Evolutionary conservation across 2,888 invertebrate genomes (phyloP).

Genomic region (Polyommatus iphigenia): DNA sequence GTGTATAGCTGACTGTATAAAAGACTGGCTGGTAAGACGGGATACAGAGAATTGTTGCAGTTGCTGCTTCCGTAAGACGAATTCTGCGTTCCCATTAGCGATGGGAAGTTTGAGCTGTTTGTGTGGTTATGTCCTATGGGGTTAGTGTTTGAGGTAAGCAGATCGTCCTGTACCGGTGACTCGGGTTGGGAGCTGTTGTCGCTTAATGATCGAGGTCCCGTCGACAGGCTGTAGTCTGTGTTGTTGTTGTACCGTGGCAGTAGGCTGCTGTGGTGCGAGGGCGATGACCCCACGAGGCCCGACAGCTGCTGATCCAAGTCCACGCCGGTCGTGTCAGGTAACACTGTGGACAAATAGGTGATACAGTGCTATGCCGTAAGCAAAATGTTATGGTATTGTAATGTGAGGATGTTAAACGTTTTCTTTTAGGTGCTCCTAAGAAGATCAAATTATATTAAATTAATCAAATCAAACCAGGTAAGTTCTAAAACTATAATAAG

Average conservation of each 20-base stretch:
- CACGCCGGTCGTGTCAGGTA: slow-evolving; percentile 88
- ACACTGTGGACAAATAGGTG: slow-evolving; percentile 74
- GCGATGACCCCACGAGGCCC: slow-evolving; percentile 79
- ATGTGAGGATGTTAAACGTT: too few relatives aligned
- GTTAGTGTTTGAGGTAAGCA: slow-evolving; percentile 83
- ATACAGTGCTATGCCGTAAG: slow-evolving; percentile 15
- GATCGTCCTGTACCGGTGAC: slow-evolving; percentile 90
- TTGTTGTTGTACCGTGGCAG: slow-evolving; percentile 85
- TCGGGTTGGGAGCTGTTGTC: slow-evolving; percentile 92
- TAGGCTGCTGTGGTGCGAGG: slow-evolving; percentile 81
- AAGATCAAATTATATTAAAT: too few relatives aligned
- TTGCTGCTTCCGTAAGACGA: slow-evolving; percentile 81
- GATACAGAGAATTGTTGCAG: slow-evolving; percentile 87
- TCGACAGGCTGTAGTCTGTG: slow-evolving; percentile 83
- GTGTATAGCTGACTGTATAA: slow-evolving; percentile 92
- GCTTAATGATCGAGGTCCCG: slow-evolving; percentile 87
- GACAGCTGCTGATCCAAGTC: slow-evolving; percentile 88
- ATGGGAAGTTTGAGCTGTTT: slow-evolving; percentile 83
- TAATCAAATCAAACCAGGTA: too few relatives aligned
- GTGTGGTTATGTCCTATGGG: slow-evolving; percentile 81
- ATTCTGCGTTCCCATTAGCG: slow-evolving; percentile 82
- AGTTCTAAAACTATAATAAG: too few relatives aligned
- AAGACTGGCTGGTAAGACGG: slow-evolving; percentile 89
- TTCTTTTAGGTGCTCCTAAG: too few relatives aligned
- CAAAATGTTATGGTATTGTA: too few relatives aligned